These are phyloP conservation scores for Zeugodacus cucurbitae DNA, from an alignment of 1,140 invertebrate genomes.

Conservation along the genomic window DNA sequence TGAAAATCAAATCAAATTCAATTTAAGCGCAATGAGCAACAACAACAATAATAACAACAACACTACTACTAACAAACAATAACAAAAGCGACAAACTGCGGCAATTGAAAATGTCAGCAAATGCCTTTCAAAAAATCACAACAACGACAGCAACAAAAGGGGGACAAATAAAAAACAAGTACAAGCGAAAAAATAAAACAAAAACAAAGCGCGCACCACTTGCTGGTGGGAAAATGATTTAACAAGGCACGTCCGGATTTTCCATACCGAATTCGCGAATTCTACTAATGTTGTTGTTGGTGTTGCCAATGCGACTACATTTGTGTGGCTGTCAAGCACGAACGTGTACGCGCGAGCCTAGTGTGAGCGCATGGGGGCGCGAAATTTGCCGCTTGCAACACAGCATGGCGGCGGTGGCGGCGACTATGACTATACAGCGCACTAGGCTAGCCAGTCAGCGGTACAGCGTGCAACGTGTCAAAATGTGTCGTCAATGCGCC, in stretches of 20 bases:
- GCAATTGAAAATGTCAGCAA: constrained; percentile 7
- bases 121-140: constrained; percentile 19
- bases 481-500: constrained; percentile 37
- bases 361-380: constrained; percentile 35
- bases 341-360: background rate
- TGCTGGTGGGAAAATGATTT: constrained; percentile 39
- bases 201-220: constrained; percentile 11
- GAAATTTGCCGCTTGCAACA: constrained; percentile 40
- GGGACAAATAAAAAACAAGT: background rate
- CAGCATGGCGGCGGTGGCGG: constrained; percentile 13
- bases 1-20: constrained; percentile 35
- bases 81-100: background rate
- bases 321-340: background rate
- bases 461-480: constrained; percentile 32
- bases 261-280: constrained; percentile 7
- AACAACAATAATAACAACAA: background rate
- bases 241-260: constrained; percentile 36
- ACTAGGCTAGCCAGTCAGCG: background rate
- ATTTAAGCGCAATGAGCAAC: constrained; percentile 19
- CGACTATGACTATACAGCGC: background rate
- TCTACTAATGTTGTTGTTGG: background rate
- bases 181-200: background rate
- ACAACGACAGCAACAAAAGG: background rate
- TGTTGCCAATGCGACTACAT: background rate
- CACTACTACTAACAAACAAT: background rate